Evolutionary conservation across 2,888 invertebrate species (phyloP).

Genomic region (Hydriomena furcata): DNA sequence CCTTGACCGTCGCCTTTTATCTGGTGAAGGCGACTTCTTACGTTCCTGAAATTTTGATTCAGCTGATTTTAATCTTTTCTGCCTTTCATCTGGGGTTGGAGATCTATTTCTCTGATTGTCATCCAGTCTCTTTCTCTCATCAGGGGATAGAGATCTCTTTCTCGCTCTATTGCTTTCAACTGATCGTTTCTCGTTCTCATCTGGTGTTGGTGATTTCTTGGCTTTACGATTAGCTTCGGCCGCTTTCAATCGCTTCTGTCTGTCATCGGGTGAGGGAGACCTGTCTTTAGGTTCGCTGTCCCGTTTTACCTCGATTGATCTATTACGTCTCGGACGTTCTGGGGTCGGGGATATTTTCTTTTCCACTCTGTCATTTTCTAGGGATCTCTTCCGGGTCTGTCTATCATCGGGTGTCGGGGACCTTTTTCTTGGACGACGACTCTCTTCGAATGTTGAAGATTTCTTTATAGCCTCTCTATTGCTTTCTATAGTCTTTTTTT

Average conservation of each 20-base stretch:
- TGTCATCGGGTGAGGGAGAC: constrained; percentile 20
- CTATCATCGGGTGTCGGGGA: constrained; percentile 17
- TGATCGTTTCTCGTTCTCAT: constrained; percentile 7
- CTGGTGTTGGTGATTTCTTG: constrained; percentile 11
- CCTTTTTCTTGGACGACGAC: constrained; percentile 11
- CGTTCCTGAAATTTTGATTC: constrained; percentile 16
- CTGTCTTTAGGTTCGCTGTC: constrained; percentile 11
- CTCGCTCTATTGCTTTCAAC: constrained; percentile 4
- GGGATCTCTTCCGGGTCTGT: constrained; percentile 17
- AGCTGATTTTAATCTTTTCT: constrained; percentile 22
- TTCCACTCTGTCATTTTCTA: constrained; percentile 10
- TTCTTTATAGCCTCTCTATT: constrained; percentile 5
- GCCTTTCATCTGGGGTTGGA: constrained; percentile 24
- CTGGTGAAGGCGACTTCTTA: constrained; percentile 8
- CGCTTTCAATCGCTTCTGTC: constrained; percentile 19
- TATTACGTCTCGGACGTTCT: constrained; percentile 11
- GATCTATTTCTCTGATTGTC: constrained; percentile 22
- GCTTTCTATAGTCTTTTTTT: constrained; percentile 13
- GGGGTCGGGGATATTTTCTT: constrained; percentile 21
- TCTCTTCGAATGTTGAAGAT: constrained; percentile 11
- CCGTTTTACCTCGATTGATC: constrained; percentile 7
- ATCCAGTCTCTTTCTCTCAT: constrained; percentile 13
- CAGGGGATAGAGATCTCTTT: constrained; percentile 8
- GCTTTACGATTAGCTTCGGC: constrained; percentile 15
- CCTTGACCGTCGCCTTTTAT: constrained; percentile 8